Base-by-base conservation (phyloP, 2,113 vertebrate genomes). In the Megaceryle torquata region DNA sequence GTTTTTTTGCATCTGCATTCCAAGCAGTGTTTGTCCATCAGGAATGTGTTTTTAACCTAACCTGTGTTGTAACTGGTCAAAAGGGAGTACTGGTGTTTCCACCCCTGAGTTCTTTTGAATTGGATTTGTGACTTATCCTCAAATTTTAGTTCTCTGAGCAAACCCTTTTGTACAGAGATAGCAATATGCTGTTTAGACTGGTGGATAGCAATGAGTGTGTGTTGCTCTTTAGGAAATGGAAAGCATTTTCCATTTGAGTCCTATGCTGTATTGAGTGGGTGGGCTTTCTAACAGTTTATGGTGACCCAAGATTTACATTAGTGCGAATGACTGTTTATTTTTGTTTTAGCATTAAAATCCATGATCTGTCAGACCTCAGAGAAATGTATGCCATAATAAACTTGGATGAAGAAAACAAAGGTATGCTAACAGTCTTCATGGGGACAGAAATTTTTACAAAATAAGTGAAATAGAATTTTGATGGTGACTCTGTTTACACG, bases 391-490 rank as follows among this genome's bases (percentile, higher is more conserved):
- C 98, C 70, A 99, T 99, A 75, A 98, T 99, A 96, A 98, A 97
- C 41, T 97, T 99, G 97, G 99, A 99, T 91, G 99, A 99, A 96
- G 99, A 99, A 97, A 99, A 98, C 77, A 99, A 99, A 99, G 99
- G 99, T 99, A 98, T 59, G 80, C 69, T 65, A 65, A 69, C 51
- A 76, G 90, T 91, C 75, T 70, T 53, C 22, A 5, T 35, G 64
- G 28, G 67, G 19, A 70, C 4, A 74, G 31, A 72, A 46, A 68
- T 59, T 76, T 96, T 95, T 77, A 50, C 10, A 61, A 25, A 63
- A 74, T 6, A 64, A 33, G 5, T 92, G 59, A 81, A 33, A 44
- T 10, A 82, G 21, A 87, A 54, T 88, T 89, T 86, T 88, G 19
- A 4, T 33, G 17, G 13, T 65, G 5, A 46, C 12, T 59, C 39